Evolutionary conservation across 2,797 vertebrate species (phyloP).

Genomic region (Leptodactylus fallax): DNA sequence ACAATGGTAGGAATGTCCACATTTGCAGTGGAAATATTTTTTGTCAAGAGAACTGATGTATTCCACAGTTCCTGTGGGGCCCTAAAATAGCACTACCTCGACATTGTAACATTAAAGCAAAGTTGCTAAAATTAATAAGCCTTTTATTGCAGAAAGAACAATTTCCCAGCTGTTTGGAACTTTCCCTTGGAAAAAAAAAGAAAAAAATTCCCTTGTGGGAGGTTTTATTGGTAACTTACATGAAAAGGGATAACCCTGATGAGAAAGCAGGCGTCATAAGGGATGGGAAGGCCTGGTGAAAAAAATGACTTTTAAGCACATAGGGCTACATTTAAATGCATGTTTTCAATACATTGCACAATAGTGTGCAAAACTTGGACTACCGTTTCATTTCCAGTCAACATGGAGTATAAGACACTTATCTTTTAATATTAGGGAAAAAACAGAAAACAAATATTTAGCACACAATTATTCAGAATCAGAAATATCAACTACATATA

Average conservation of each 20-base stretch:
- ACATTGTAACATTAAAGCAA: slow-evolving; percentile 62
- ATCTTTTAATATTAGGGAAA: not conserved
- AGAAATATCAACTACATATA: too few species aligned
- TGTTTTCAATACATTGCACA: not conserved
- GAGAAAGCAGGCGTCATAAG: slow-evolving; percentile 53
- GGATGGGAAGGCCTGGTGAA: slow-evolving; percentile 23
- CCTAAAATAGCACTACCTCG: slow-evolving; percentile 59
- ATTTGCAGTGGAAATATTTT: slow-evolving; percentile 59
- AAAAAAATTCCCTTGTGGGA: slow-evolving; percentile 48
- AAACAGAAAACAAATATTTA: too few species aligned
- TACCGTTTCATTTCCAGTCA: not conserved
- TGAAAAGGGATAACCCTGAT: slow-evolving; percentile 63
- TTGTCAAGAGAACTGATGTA: slow-evolving; percentile 59
- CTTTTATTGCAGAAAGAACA: slow-evolving; percentile 60
- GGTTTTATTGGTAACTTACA: slow-evolving; percentile 61
- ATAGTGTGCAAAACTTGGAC: not conserved
- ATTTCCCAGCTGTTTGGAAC: slow-evolving; percentile 64
- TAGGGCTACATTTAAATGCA: not conserved
- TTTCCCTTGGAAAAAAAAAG: slow-evolving; percentile 45
- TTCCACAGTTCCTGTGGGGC: slow-evolving; percentile 54
- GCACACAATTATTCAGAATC: too few species aligned
- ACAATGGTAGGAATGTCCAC: slow-evolving; percentile 57
- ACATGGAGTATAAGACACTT: too few species aligned
- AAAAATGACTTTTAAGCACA: slow-evolving; percentile 45
- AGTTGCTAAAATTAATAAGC: slow-evolving; percentile 64